These are phyloP conservation scores for Chaetops frenatus DNA, from an alignment of 2,113 vertebrate genomes.

Conservation along the genomic window DNA sequence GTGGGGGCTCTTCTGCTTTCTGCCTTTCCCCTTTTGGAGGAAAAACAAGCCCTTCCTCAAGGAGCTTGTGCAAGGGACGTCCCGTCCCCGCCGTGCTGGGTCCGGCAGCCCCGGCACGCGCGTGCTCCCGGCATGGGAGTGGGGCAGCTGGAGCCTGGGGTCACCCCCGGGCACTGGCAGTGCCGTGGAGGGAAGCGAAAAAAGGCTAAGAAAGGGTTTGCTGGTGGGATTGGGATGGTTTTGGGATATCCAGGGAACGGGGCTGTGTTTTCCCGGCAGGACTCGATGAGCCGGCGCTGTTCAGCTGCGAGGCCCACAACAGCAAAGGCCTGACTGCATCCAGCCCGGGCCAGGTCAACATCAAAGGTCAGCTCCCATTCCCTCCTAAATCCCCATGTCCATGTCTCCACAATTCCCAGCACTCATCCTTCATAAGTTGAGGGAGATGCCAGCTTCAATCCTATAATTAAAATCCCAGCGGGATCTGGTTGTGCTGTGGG, in stretches of 20 bases:
- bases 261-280: slow-evolving; percentile 57
- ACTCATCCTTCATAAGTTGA: background rate
- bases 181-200: rapidly evolving
- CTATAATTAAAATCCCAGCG: background rate
- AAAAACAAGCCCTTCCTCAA: background rate
- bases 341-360: slow-evolving; percentile 80
- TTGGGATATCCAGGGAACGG: background rate
- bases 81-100: rapidly evolving
- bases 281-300: slow-evolving; percentile 73
- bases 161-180: background rate
- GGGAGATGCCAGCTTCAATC: background rate
- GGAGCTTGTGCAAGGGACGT: slow-evolving; percentile 21
- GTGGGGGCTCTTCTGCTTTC: slow-evolving; percentile 38
- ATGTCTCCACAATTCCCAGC: background rate
- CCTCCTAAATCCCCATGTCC: background rate
- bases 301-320: slow-evolving; percentile 92
- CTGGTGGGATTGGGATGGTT: background rate
- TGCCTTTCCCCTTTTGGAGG: background rate
- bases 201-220: background rate
- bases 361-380: slow-evolving; percentile 81
- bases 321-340: slow-evolving; percentile 82
- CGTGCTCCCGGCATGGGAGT: rapidly evolving
- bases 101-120: rapidly evolving
- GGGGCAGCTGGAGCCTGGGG: background rate
- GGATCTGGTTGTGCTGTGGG: background rate